phyloP scores from a whole-genome alignment of 2,113 vertebrate genomes.

The Elephantulus edwardii region DNA sequence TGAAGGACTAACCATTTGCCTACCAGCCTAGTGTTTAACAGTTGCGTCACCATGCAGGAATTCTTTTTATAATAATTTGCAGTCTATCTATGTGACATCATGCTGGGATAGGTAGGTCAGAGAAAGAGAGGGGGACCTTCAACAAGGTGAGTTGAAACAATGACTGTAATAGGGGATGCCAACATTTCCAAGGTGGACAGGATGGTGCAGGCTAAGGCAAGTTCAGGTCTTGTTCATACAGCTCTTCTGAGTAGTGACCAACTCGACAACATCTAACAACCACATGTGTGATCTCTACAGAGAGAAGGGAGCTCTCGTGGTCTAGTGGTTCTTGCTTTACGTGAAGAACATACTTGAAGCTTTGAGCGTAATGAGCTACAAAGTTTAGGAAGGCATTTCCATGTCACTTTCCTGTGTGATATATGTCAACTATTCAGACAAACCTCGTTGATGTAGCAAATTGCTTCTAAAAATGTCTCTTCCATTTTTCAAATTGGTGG shows the following conservation, averaged over 20 bases:
- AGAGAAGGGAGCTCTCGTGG: too few relatives aligned
- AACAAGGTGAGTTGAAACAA: too few relatives aligned
- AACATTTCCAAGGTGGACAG: too few relatives aligned
- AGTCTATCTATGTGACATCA: neutral
- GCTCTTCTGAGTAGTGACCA: too few relatives aligned
- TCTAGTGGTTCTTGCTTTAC: neutral
- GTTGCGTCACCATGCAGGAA: neutral
- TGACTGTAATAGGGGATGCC: too few relatives aligned
- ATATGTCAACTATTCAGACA: neutral
- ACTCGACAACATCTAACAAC: too few relatives aligned
- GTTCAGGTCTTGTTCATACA: too few relatives aligned
- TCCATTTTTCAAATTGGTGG: constrained; percentile 45
- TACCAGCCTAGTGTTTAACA: neutral
- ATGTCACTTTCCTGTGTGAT: neutral
- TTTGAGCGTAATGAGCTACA: neutral
- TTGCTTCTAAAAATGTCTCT: constrained; percentile 24
- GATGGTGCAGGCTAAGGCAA: too few relatives aligned
- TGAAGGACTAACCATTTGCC: neutral
- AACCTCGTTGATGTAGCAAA: constrained; percentile 14
- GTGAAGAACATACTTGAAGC: neutral
- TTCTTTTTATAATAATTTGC: neutral
- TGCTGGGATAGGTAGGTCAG: neutral
- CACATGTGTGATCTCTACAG: too few relatives aligned
- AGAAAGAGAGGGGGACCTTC: too few relatives aligned
- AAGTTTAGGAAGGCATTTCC: neutral